Evolutionary conservation across 2,888 invertebrate genomes (phyloP), one percentile per base, ranked within the genome.

Genomic region (Zeuzera pyrina): DNA sequence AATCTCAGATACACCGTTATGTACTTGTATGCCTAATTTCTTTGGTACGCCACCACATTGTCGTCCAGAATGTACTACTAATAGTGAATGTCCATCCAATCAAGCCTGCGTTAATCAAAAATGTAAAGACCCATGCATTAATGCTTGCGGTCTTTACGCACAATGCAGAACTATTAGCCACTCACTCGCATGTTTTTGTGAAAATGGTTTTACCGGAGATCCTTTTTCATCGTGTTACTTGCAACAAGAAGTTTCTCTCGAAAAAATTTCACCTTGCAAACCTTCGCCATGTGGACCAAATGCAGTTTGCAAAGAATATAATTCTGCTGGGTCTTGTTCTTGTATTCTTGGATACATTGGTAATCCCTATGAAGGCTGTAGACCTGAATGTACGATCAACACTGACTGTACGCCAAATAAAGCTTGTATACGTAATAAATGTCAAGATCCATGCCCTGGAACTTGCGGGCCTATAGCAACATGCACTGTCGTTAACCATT

Each of bases 1-100:
- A 32, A 56, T 84, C 16, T 71, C 74, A 24, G 84, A 81, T 29
- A 72, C 85, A 39, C 88, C 90, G n/a, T 87, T 88, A 1, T 92
- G 92, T 55, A 86, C 88, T 29, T 92, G 92, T 58, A 59, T 88
- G 45, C 77, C 86, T 33, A 86, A 86, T 34, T 92, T 86, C 57
- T 79, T 88, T 36, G 93, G 93, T 34, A 77, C 86, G n/a, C 91
- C 93, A 15, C 92, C 92, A 30, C 87, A 89, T 56, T 93, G 93
- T 52, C 85, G 88, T 50, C 92, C 93, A 2, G 90, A 90, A 68
- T 91, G 90, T 64, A 74, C 87, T 11, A 87, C 88, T 39, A 90
- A 90, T 58, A 88, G 87, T 41, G 90, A 92, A 61, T 92, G 91
- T 51, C 73, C 86, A 7, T 71, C 81, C 32, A 77, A 87, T 52